Base-by-base conservation (phyloP, 2,888 invertebrate species). In the Iselma pallidipennis region DNA sequence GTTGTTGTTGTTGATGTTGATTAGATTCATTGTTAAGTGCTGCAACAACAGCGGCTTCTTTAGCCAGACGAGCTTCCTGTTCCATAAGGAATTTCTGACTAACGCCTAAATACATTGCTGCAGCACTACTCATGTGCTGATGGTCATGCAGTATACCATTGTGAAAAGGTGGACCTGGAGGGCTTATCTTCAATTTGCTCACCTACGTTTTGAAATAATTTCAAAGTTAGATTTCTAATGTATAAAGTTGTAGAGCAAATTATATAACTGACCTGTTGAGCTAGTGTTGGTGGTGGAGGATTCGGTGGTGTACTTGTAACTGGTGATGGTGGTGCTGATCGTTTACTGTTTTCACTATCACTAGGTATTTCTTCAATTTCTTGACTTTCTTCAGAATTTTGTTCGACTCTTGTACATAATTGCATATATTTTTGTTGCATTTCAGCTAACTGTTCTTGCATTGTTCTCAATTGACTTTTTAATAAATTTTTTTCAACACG, bases 361-460 rank as follows among this genome's bases (percentile, higher is more conserved):
- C 90, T 90, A 73, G 87, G 87, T 65, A 86, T 87, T 78, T 91
- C 91, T 71, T 91, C 90, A 50, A 89, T 86, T 76, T 91, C 91
- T 71, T 89, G 88, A 70, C 90, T 89, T 74, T 90, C 90, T 72
- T 91, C 90, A 0, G 90, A 89, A 67, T 89, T 89, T 74, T 90
- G 90, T 73, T 93, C 93, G 87, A 93, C 92, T 71, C 92, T 86
- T 75, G 91, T 93, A 79, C 93, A 92, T 74, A 95, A 83, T 81
- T 94, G 92, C 78, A 91, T 87, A 82, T 95, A 95, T 79, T 94
- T 91, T 77, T 94, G 92, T 83, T 94, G 94, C 91, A 96, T 95
- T 79, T 91, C 91, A 10, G 93, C 94, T 62, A 95, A 83, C 81
- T 95, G 94, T 76, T 94, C 92, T 83, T 94, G 93, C 88, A 96